phyloP scores from a whole-genome alignment of 2,113 vertebrate genomes.

The Pollachius pollachius region DNA sequence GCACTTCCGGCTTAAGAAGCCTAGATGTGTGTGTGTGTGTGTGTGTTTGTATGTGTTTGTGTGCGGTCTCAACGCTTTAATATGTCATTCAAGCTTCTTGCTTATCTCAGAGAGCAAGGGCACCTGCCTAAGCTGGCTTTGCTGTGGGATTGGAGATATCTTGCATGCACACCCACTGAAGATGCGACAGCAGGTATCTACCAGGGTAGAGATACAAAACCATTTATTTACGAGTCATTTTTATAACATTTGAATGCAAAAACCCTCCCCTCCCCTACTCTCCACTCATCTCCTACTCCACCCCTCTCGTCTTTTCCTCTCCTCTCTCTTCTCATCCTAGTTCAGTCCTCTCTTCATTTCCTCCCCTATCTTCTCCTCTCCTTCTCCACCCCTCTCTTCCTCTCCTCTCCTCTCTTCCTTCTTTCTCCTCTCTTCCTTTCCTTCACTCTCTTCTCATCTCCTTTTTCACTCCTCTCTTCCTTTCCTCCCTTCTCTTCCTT shows the following conservation, averaged over 20 bases:
- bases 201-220: too few relatives aligned
- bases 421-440: background rate
- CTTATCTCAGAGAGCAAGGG: slow-evolving; percentile 59
- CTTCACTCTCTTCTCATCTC: background rate
- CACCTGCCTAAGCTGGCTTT: slow-evolving; percentile 56
- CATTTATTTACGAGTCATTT: too few relatives aligned
- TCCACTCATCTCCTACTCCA: background rate
- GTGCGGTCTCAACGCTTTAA: slow-evolving; percentile 40
- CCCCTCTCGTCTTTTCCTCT: too few relatives aligned
- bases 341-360: background rate
- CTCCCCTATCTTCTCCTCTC: background rate
- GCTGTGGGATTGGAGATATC: slow-evolving; percentile 39
- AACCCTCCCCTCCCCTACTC: too few relatives aligned
- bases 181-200: too few relatives aligned
- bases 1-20: background rate
- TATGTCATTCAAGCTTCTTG: slow-evolving; percentile 65
- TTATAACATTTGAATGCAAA: too few relatives aligned
- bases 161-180: slow-evolving; percentile 26
- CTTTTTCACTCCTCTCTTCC: too few relatives aligned
- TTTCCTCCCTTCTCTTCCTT: background rate
- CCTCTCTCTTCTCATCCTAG: too few relatives aligned
- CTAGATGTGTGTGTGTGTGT: background rate
- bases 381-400: slow-evolving; percentile 4
- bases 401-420: slow-evolving; percentile 19
- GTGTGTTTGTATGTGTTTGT: background rate